Conservation (phyloP, 2,797 vertebrate species). For the Danionella dracula region DNA sequence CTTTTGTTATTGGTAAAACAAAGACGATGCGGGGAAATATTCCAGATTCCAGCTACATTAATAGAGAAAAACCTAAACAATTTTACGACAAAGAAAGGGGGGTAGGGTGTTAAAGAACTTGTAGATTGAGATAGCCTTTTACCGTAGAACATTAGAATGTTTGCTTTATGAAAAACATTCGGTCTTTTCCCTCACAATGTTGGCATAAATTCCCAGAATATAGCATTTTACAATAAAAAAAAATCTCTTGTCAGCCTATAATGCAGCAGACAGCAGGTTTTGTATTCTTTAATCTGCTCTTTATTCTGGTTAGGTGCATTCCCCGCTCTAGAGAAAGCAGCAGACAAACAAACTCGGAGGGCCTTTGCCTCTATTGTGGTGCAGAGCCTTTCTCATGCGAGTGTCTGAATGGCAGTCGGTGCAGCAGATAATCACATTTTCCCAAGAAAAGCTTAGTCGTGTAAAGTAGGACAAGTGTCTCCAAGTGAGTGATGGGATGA, state of each 20-base stretch:
- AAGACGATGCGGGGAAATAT: no score
- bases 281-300: conserved; percentile 10
- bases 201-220: neutral
- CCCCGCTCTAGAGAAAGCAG: neutral
- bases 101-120: no score
- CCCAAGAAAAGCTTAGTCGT: conserved; percentile 58
- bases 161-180: no score
- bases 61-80: no score
- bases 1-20: no score
- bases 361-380: conserved; percentile 67
- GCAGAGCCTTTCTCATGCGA: conserved; percentile 70
- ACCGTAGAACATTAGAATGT: no score
- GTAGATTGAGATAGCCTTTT: no score
- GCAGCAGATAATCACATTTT: conserved; percentile 67
- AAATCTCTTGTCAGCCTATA: neutral
- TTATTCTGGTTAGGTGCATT: neutral
- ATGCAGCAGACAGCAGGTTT: conserved; percentile 6
- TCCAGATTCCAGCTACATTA: no score
- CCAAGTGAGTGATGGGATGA: neutral
- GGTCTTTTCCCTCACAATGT: no score
- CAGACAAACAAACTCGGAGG: conserved; percentile 64
- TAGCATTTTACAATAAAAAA: neutral
- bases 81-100: no score
- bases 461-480: conserved; percentile 53
- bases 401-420: conserved; percentile 61